Percentiles rank a stretch among this genome's conserved stretches.
These are phyloP conservation scores for Adelognathus sp. DNA, from an alignment of 2,888 invertebrate species.

Conservation along the genomic window DNA sequence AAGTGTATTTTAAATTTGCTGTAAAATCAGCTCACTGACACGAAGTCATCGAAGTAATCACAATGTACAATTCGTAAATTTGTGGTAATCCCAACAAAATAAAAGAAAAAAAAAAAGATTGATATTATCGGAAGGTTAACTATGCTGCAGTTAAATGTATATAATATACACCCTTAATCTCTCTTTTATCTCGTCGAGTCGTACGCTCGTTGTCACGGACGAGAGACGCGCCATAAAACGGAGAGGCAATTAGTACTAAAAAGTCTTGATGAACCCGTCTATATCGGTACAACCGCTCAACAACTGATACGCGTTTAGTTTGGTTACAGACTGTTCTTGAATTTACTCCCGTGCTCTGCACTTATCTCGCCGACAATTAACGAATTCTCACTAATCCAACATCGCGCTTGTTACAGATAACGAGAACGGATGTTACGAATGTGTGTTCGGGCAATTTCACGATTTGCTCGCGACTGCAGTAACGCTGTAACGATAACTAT, in stretches of 20 bases:
- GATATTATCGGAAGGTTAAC: neutral
- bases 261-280: slow-evolving; percentile 47
- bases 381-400: slow-evolving; percentile 31
- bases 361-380: slow-evolving; percentile 45
- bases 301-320: neutral
- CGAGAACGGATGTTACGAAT: slow-evolving; percentile 30
- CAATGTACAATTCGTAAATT: neutral
- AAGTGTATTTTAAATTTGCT: neutral
- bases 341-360: slow-evolving; percentile 29
- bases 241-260: slow-evolving; percentile 44
- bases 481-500: neutral
- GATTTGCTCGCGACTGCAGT: neutral
- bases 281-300: slow-evolving; percentile 24
- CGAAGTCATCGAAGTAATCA: neutral
- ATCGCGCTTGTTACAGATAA: slow-evolving; percentile 10
- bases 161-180: neutral
- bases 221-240: slow-evolving; percentile 23
- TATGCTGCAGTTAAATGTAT: neutral
- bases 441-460: neutral
- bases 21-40: neutral
- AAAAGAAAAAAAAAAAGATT: slow-evolving; percentile 4
- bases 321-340: slow-evolving; percentile 32
- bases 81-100: neutral
- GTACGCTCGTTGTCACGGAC: slow-evolving; percentile 22
- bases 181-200: slow-evolving; percentile 32